phyloP scores from a whole-genome alignment of 1,140 invertebrate species.

The Drosophila ironensis region DNA sequence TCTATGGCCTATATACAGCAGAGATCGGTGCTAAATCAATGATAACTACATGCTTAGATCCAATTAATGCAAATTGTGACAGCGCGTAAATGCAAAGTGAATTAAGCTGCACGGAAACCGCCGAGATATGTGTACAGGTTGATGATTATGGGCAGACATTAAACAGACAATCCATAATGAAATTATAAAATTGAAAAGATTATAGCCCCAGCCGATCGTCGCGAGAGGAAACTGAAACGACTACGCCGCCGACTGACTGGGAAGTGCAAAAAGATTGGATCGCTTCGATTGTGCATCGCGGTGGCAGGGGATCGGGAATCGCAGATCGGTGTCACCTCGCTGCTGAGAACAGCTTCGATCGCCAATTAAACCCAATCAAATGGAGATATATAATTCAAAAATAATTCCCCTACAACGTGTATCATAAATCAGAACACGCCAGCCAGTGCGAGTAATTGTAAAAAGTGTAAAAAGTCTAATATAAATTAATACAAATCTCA shows the following conservation, averaged over 20 bases:
- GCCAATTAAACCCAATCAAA: conserved; percentile 64
- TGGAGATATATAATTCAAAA: conserved; percentile 37
- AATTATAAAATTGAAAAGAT: conserved; percentile 71
- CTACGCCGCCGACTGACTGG: conserved; percentile 36
- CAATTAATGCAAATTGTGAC: conserved; percentile 81
- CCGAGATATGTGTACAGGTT: conserved; percentile 48
- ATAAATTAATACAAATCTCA: conserved; percentile 15
- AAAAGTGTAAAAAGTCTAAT: conserved; percentile 52
- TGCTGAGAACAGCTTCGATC: conserved; percentile 45
- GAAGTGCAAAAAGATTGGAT: conserved; percentile 8
- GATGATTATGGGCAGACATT: conserved; percentile 74
- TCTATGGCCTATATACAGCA: conserved; percentile 62
- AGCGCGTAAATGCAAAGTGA: conserved; percentile 66
- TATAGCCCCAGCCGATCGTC: conserved; percentile 37
- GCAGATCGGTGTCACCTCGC: conserved; percentile 65
- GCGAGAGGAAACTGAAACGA: conserved; percentile 58
- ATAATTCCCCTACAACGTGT: conserved; percentile 32
- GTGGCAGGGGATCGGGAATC: conserved; percentile 36
- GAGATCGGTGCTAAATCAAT: conserved; percentile 79
- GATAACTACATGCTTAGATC: conserved; percentile 75
- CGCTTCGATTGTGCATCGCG: neutral
- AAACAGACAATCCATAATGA: conserved; percentile 75
- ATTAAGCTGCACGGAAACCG: conserved; percentile 44
- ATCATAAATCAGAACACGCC: conserved; percentile 49
- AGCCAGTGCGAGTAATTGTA: conserved; percentile 23